Evolutionary conservation across 2,113 vertebrate species (phyloP).

Genomic region (Urocitellus parryii): DNA sequence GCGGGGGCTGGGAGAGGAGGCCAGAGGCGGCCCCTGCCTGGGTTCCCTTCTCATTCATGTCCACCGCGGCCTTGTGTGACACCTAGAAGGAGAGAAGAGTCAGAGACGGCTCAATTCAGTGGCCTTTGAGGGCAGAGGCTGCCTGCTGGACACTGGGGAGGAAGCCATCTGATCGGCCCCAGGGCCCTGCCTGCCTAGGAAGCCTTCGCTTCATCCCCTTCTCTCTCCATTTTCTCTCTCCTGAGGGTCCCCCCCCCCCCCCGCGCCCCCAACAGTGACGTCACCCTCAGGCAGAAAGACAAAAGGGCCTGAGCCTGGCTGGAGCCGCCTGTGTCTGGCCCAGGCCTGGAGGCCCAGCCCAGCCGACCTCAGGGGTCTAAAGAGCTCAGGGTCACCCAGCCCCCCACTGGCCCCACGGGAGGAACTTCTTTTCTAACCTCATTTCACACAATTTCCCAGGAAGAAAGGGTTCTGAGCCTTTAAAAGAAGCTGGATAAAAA

Average conservation of each 20-base stretch:
- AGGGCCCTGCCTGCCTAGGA: background rate
- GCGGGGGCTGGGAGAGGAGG: conserved; percentile 76
- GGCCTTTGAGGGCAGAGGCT: fast-evolving
- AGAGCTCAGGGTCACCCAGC: background rate
- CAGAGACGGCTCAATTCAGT: background rate
- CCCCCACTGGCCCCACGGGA: fast-evolving
- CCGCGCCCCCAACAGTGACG: fast-evolving
- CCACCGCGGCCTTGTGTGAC: conserved; percentile 90
- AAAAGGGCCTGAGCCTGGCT: fast-evolving
- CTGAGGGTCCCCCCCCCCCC: background rate
- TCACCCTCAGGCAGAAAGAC: background rate
- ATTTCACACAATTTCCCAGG: background rate
- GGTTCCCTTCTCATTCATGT: conserved; percentile 92
- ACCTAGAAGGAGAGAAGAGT: conserved; percentile 35
- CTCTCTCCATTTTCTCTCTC: too few species aligned
- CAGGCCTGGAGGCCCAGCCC: background rate
- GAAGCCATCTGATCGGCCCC: fast-evolving
- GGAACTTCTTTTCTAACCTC: background rate
- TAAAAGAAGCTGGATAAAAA: background rate
- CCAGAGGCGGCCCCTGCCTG: conserved; percentile 87
- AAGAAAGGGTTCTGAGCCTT: background rate
- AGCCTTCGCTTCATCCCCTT: fast-evolving
- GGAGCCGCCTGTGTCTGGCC: fast-evolving
- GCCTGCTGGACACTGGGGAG: fast-evolving
- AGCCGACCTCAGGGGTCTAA: background rate